Evolutionary conservation across 2,113 vertebrate species (phyloP), one percentile per base, ranked within the genome.

Genomic region (Echinops telfairi): DNA sequence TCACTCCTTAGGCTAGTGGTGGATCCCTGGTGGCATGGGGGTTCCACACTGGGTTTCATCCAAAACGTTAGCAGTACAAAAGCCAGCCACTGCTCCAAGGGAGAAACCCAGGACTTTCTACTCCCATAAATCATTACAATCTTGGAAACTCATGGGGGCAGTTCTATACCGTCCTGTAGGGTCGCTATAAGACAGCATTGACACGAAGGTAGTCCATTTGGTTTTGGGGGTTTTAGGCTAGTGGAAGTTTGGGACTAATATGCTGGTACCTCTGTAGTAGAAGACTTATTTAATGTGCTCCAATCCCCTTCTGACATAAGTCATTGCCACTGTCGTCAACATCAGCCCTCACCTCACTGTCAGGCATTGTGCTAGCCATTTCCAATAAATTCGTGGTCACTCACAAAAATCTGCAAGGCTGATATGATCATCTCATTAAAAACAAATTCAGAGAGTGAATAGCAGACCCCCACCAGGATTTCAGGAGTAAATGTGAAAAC

Each of bases 391-490:
- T 2, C 2, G 38, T 33, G 25, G 78, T 47, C 84, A 70, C 20
- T 53, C 53, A 36, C 29, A 31, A 66, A 85, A 82, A 20, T 17
- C 40, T 60, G 6, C 1, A 64, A 36, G 10, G 22, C 57, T 12
- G 20, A 58, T 25, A 75, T 0, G 22, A 78, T 31, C 29, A 53
- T 70, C 23, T 17, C 29, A 60, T 29, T 19, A 75, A 68, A 83
- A 87, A 58, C 66, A 92, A 27, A 75, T 77, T 95, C 9, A 25
- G 31, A 66, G 84, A 66, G 78, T 78, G 77, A 64, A 25, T 64
- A 47, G 73, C 10, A 86, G 12, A 43, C 33, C 19, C 19, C 82
- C 58, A 2, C 4, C 1, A 82, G 47, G 64, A 73, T 79, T 85
- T 36, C 14, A 3, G 29, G 38, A 57, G 14, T 71, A 31, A 83